Percentiles rank a stretch among this genome's conserved stretches.
Conservation (phyloP, 2,797 vertebrate species). For the Sphaeramia orbicularis region DNA sequence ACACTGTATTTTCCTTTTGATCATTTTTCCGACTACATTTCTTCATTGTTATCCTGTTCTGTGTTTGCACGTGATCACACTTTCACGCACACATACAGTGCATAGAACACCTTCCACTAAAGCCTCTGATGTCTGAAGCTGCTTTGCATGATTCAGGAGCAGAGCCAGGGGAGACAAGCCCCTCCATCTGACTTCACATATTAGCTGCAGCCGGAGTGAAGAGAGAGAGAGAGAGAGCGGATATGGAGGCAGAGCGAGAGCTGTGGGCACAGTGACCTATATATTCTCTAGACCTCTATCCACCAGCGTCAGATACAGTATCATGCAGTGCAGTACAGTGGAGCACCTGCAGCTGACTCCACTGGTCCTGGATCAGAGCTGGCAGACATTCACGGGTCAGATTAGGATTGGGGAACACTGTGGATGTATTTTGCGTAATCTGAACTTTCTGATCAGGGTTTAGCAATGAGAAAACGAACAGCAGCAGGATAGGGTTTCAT, state of each 20-base stretch:
- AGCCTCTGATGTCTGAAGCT: conserved; percentile 70
- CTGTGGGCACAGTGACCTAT: conserved; percentile 80
- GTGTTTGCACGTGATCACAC: conserved; percentile 21
- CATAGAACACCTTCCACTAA: conserved; percentile 36
- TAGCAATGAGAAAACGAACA: not conserved
- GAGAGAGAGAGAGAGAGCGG: conserved; percentile 15
- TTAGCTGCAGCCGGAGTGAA: conserved; percentile 58
- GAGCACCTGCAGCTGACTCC: conserved; percentile 51
- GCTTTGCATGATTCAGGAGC: conserved; percentile 75
- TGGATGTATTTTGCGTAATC: conserved; percentile 18
- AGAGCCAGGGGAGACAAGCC: conserved; percentile 60
- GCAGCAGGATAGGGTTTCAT: not conserved
- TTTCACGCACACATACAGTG: conserved; percentile 22
- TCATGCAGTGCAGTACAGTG: conserved; percentile 16
- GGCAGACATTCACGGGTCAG: conserved; percentile 25
- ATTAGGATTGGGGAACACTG: conserved; percentile 25
- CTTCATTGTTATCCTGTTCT: conserved; percentile 17
- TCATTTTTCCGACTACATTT: conserved; percentile 3
- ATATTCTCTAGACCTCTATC: conserved; percentile 56
- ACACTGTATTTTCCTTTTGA: not conserved
- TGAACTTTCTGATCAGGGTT: conserved; percentile 21
- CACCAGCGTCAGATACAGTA: conserved; percentile 31
- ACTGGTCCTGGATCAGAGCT: conserved; percentile 56
- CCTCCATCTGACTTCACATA: conserved; percentile 75
- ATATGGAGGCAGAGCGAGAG: conserved; percentile 19